Evolutionary conservation across 2,113 vertebrate species (phyloP).

Genomic region (Caranx melampygus): DNA sequence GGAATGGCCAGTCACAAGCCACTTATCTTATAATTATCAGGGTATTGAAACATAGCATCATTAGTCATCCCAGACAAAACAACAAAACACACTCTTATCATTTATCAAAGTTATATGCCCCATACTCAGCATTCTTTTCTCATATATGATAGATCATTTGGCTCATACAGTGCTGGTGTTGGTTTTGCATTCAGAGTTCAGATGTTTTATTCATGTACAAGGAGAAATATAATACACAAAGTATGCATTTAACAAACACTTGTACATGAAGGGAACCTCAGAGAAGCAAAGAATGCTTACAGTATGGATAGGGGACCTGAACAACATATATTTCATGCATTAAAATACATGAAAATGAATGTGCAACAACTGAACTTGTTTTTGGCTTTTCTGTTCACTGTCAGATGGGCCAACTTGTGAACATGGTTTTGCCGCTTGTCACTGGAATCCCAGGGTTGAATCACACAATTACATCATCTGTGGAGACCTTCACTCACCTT

Average conservation of each 20-base stretch:
- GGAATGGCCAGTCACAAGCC: not conserved
- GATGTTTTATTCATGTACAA: too few relatives aligned
- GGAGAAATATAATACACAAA: too few relatives aligned
- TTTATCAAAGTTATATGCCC: too few relatives aligned
- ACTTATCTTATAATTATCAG: not conserved
- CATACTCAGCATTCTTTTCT: not conserved
- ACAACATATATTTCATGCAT: not conserved
- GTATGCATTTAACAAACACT: too few relatives aligned
- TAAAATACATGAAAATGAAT: not conserved
- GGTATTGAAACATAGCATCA: too few relatives aligned
- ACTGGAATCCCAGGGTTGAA: conserved; percentile 17
- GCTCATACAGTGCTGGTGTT: too few relatives aligned
- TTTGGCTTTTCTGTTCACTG: not conserved
- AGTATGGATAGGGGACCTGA: too few relatives aligned
- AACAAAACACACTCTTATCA: not conserved
- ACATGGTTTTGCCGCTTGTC: conserved; percentile 52
- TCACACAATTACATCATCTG: conserved; percentile 10
- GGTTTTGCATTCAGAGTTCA: too few relatives aligned
- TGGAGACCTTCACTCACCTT: conserved; percentile 51
- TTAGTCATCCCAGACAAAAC: not conserved
- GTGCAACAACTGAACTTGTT: not conserved
- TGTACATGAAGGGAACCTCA: too few relatives aligned
- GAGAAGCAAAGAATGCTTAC: too few relatives aligned
- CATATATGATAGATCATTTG: not conserved
- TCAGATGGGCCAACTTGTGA: conserved; percentile 65